Conservation (phyloP, 2,113 vertebrate species). For the Tyrannus savana region DNA sequence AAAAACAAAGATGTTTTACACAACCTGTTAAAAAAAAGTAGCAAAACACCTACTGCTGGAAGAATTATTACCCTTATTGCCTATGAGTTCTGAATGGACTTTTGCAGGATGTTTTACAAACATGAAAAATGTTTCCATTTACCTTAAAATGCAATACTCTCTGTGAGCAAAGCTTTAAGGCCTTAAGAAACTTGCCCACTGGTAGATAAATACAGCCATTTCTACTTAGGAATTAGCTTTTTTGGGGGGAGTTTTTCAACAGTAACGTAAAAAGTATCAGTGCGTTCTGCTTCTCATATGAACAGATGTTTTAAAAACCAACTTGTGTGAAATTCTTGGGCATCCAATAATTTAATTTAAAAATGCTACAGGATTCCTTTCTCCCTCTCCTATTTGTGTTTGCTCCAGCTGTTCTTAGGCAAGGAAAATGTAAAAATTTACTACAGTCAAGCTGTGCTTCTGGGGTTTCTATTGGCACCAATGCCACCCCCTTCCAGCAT, state of each 20-base stretch:
- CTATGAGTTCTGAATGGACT: background rate
- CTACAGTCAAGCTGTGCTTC: background rate
- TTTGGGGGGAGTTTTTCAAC: background rate
- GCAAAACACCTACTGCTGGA: background rate
- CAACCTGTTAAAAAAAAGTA: background rate
- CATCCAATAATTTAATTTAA: background rate
- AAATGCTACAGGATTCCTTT: background rate
- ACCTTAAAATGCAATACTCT: background rate
- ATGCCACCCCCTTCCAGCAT: rapidly evolving
- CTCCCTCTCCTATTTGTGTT: background rate
- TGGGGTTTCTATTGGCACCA: background rate
- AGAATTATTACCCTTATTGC: background rate
- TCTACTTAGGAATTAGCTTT: background rate
- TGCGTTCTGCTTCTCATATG: background rate
- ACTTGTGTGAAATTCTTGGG: background rate
- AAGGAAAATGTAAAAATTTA: background rate
- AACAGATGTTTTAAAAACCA: background rate
- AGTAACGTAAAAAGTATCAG: background rate
- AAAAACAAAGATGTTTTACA: background rate
- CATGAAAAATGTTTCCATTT: background rate
- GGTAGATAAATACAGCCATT: background rate
- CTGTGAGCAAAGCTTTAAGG: background rate
- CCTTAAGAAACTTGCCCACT: background rate
- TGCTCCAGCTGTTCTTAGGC: background rate
- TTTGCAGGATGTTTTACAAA: background rate